Percentiles rank a stretch among this genome's conserved stretches.
These are phyloP conservation scores for Tethea ocularis DNA, from an alignment of 2,888 invertebrate species.

Conservation along the genomic window DNA sequence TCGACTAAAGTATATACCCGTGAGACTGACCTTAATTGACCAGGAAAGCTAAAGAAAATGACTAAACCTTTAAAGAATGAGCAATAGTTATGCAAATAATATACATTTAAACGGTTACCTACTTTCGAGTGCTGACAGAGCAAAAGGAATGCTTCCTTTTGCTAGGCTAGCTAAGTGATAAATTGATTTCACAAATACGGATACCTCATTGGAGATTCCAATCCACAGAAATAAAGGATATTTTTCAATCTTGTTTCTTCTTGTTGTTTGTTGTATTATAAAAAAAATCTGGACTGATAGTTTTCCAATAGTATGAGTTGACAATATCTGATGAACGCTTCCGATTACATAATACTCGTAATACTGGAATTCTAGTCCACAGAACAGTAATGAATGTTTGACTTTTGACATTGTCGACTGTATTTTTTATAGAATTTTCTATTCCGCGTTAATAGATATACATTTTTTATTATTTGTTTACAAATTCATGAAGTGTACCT, in stretches of 20 bases:
- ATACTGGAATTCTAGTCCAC: constrained; percentile 46
- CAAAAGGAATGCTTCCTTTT: too few relatives aligned
- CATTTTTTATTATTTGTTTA: constrained; percentile 33
- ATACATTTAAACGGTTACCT: too few relatives aligned
- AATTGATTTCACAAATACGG: not conserved
- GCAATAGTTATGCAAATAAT: too few relatives aligned
- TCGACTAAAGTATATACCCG: too few relatives aligned
- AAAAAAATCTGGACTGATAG: not conserved
- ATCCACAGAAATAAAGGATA: not conserved
- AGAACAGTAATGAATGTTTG: constrained; percentile 53
- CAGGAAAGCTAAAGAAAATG: too few relatives aligned
- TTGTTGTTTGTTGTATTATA: too few relatives aligned
- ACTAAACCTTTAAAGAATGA: too few relatives aligned
- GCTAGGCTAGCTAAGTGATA: too few relatives aligned
- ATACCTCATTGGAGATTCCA: not conserved
- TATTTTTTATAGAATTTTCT: constrained; percentile 51
- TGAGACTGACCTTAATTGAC: too few relatives aligned
- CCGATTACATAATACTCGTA: constrained; percentile 46
- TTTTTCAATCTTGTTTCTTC: too few relatives aligned
- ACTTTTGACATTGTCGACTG: constrained; percentile 72
- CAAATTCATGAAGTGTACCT: constrained; percentile 33
- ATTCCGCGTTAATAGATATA: constrained; percentile 52
- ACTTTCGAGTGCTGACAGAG: too few relatives aligned
- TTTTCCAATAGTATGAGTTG: not conserved
- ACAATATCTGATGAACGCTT: constrained; percentile 25